These are phyloP conservation scores for Antigone vipio DNA, from an alignment of 2,113 vertebrate species.

Conservation along the genomic window DNA sequence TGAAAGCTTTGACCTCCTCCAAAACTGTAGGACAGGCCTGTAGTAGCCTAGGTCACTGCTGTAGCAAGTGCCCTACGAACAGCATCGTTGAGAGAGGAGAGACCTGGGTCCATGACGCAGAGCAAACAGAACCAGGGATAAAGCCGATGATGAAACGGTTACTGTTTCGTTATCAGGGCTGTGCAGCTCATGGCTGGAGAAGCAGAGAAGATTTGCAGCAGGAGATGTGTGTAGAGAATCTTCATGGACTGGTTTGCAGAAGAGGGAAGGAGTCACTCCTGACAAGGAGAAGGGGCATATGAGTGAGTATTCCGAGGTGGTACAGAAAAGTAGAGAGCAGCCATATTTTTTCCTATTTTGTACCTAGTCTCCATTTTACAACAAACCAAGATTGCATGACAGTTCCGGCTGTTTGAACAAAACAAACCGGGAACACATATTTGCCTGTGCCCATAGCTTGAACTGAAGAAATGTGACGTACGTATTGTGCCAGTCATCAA, in stretches of 20 bases:
- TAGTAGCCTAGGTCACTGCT: not conserved
- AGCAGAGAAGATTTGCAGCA: not conserved
- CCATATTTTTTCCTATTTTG: not conserved
- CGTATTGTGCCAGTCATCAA: not conserved
- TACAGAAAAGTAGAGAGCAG: not conserved
- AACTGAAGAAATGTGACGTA: not conserved
- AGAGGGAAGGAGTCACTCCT: not conserved
- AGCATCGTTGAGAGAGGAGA: fast-evolving
- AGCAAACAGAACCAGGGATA: not conserved
- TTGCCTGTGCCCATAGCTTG: not conserved
- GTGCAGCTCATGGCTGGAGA: not conserved
- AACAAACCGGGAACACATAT: not conserved
- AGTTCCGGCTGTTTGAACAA: not conserved
- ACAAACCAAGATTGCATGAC: not conserved
- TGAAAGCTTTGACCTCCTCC: not conserved
- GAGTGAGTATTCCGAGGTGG: not conserved
- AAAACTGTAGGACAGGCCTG: not conserved
- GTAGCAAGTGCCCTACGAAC: not conserved
- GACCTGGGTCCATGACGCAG: not conserved
- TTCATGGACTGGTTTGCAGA: not conserved
- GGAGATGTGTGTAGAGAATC: not conserved
- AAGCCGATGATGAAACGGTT: not conserved
- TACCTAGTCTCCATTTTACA: not conserved
- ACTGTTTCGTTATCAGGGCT: not conserved
- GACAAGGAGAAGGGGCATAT: not conserved